Percentiles rank a stretch among this genome's conserved stretches.
Conservation (phyloP, 1,140 invertebrate species). For the Listronotus bonariensis region DNA sequence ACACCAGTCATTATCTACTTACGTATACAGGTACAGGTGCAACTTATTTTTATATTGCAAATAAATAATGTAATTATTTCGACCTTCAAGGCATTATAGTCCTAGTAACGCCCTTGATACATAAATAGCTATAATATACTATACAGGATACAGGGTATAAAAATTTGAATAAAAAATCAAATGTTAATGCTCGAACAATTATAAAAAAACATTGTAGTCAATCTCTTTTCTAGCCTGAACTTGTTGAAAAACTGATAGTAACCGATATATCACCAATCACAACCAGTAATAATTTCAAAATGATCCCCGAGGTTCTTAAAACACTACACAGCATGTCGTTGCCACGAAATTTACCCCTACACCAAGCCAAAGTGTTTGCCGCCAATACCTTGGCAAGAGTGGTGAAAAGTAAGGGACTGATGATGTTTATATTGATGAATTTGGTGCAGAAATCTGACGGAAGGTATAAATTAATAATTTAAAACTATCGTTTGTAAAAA, state of each 20-base stretch:
- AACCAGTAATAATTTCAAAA: constrained; percentile 64
- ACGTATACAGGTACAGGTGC: too few relatives aligned
- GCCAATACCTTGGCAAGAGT: constrained; percentile 59
- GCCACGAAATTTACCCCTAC: constrained; percentile 63
- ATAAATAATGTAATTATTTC: too few relatives aligned
- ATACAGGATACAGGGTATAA: too few relatives aligned
- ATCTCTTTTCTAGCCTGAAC: constrained; percentile 71
- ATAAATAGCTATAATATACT: too few relatives aligned
- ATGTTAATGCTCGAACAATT: too few relatives aligned
- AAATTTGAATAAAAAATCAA: too few relatives aligned
- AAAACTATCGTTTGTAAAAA: neutral
- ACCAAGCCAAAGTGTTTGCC: constrained; percentile 66
- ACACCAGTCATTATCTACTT: too few relatives aligned
- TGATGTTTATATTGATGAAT: constrained; percentile 61
- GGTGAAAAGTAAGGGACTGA: constrained; percentile 57
- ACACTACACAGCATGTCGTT: constrained; percentile 67
- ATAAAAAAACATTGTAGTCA: too few relatives aligned
- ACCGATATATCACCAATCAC: constrained; percentile 82
- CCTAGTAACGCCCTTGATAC: too few relatives aligned
- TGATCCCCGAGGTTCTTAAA: constrained; percentile 66
- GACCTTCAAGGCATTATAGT: too few relatives aligned
- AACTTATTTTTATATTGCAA: too few relatives aligned
- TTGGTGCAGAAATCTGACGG: constrained; percentile 50
- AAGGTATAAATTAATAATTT: constrained; percentile 25
- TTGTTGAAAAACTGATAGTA: constrained; percentile 78